These are phyloP conservation scores for Apoderus coryli DNA, from an alignment of 2,888 invertebrate genomes.

Conservation along the genomic window DNA sequence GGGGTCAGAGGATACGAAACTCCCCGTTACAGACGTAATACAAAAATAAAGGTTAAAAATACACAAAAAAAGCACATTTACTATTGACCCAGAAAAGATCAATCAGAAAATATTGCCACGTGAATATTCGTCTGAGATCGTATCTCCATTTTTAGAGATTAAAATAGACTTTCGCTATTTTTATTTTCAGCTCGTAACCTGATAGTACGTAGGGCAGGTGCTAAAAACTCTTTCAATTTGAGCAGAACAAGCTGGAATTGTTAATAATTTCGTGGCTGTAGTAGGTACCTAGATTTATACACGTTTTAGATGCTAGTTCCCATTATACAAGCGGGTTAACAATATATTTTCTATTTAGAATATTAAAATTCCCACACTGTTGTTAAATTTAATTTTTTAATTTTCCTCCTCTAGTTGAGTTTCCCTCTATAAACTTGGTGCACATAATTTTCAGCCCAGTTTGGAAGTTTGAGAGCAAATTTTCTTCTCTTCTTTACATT, in stretches of 20 bases:
- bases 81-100: background rate
- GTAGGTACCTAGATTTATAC: constrained; percentile 2
- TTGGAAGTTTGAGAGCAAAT: constrained; percentile 1
- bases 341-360: constrained; percentile 1
- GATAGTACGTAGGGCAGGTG: constrained; percentile 1
- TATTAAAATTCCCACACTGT: constrained; percentile 2
- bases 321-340: constrained; percentile 1
- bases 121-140: constrained; percentile 1
- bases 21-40: background rate
- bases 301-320: constrained; percentile 2
- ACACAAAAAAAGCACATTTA: background rate
- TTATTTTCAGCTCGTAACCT: constrained; percentile 2
- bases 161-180: constrained; percentile 2
- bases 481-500: constrained; percentile 2
- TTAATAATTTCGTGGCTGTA: constrained; percentile 1
- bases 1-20: too few species aligned
- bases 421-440: constrained; percentile 2
- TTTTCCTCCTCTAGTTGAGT: constrained; percentile 1
- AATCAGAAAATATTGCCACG: constrained; percentile 2
- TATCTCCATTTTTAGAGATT: constrained; percentile 1
- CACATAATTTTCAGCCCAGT: background rate
- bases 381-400: background rate
- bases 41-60: constrained; percentile 1
- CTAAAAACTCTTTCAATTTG: constrained; percentile 3
- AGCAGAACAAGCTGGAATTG: constrained; percentile 1